Conservation (phyloP, 2,797 vertebrate genomes). For the Bufotes viridis region DNA sequence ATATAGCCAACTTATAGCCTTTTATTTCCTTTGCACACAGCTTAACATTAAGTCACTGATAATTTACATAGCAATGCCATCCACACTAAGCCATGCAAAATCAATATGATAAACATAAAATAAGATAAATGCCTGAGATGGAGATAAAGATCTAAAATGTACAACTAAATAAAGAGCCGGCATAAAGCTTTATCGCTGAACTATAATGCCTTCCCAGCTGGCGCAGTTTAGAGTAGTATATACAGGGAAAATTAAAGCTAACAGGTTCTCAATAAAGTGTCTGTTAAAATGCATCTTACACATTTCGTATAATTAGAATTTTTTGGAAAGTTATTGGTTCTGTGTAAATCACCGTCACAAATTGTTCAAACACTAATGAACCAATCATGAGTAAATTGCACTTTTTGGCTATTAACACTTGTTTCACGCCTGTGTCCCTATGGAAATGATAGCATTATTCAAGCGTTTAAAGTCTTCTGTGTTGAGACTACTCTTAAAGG, state of each 20-base stretch:
- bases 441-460: constrained; percentile 35
- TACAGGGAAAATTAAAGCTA: constrained; percentile 53
- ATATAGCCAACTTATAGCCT: constrained; percentile 5
- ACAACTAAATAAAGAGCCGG: constrained; percentile 51
- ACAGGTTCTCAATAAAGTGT: constrained; percentile 61
- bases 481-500: background rate
- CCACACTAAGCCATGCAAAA: constrained; percentile 42
- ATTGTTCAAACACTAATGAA: constrained; percentile 53
- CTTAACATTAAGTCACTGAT: constrained; percentile 45
- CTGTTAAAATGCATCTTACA: constrained; percentile 50
- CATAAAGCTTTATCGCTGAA: constrained; percentile 55
- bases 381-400: constrained; percentile 49
- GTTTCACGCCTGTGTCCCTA: constrained; percentile 40
- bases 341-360: constrained; percentile 55
- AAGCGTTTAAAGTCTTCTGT: constrained; percentile 9
- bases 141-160: constrained; percentile 59
- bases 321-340: constrained; percentile 43
- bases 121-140: constrained; percentile 44
- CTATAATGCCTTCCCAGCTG: constrained; percentile 60
- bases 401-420: constrained; percentile 49
- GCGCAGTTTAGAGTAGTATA: constrained; percentile 54
- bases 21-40: constrained; percentile 28
- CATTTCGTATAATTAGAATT: constrained; percentile 55
- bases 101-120: constrained; percentile 62
- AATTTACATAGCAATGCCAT: constrained; percentile 56